Evolutionary conservation across 2,113 vertebrate genomes (phyloP).

Genomic region (Phaethornis superciliosus): DNA sequence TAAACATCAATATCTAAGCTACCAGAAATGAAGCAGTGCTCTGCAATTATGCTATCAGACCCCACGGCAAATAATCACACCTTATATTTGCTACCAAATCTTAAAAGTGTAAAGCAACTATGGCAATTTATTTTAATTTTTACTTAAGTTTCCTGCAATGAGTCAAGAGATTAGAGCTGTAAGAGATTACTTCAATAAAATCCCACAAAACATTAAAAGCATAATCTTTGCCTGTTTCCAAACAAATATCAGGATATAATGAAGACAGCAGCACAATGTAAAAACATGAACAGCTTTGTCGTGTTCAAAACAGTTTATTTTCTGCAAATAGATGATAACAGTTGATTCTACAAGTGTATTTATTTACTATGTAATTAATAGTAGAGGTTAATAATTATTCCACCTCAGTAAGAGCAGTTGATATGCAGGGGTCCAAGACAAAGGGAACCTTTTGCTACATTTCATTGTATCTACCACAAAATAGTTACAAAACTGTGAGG

Average conservation of each 20-base stretch:
- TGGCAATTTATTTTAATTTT: not conserved
- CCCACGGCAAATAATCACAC: not conserved
- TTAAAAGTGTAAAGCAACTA: not conserved
- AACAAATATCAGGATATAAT: not conserved
- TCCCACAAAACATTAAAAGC: not conserved
- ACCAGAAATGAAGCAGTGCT: not conserved
- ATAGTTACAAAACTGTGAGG: not conserved
- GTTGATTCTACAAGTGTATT: not conserved
- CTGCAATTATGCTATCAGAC: not conserved
- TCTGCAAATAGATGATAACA: not conserved
- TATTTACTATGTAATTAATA: not conserved
- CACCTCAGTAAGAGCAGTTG: not conserved
- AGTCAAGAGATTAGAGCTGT: not conserved
- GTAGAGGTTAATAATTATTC: not conserved
- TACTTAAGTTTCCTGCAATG: not conserved
- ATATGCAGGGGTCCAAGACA: not conserved
- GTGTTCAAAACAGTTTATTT: not conserved
- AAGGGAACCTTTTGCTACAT: not conserved
- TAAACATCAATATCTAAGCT: not conserved
- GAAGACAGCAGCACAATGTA: not conserved
- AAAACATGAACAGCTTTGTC: not conserved
- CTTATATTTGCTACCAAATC: not conserved
- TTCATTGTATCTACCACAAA: not conserved
- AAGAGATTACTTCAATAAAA: not conserved
- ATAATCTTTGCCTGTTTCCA: not conserved